Conservation (phyloP, 2,113 vertebrate genomes). For the Helogale parvula region DNA sequence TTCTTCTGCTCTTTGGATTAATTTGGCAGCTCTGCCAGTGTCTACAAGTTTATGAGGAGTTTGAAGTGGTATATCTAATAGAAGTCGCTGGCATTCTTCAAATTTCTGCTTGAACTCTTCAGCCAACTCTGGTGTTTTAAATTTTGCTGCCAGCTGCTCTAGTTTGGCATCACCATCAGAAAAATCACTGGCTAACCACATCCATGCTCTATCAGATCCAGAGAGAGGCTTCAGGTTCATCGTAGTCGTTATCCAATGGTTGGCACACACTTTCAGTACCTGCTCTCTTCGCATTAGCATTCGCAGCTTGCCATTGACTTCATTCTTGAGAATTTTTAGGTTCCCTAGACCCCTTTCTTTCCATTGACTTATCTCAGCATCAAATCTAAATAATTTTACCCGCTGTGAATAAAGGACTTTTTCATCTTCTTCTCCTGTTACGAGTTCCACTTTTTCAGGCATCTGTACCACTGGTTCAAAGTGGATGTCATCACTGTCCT, state of each 20-base stretch:
- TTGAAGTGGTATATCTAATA: constrained; percentile 96
- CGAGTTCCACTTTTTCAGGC: constrained; percentile 96
- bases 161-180: constrained; percentile 95
- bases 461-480: constrained; percentile 98
- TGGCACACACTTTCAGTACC: constrained; percentile 98
- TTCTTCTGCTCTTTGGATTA: constrained; percentile 98
- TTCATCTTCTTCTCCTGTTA: constrained; percentile 98
- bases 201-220: constrained; percentile 97
- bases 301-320: constrained; percentile 92
- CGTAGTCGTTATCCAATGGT: constrained; percentile 98
- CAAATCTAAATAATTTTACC: constrained; percentile 97
- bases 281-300: constrained; percentile 98
- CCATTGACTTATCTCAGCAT: constrained; percentile 94
- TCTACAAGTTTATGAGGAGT: constrained; percentile 98
- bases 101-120: constrained; percentile 97
- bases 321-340: constrained; percentile 96
- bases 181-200: constrained; percentile 97
- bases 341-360: constrained; percentile 97
- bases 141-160: constrained; percentile 96
- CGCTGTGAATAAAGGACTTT: constrained; percentile 94
- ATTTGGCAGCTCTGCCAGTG: constrained; percentile 94
- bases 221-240: constrained; percentile 97
- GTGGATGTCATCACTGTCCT: constrained; percentile 96
- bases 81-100: constrained; percentile 94
- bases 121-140: constrained; percentile 95